A percentile compares a stretch with the other conserved stretches of the same genome.
phyloP scores from a whole-genome alignment of 2,797 vertebrate species.

The Acipenser transmontanus region DNA sequence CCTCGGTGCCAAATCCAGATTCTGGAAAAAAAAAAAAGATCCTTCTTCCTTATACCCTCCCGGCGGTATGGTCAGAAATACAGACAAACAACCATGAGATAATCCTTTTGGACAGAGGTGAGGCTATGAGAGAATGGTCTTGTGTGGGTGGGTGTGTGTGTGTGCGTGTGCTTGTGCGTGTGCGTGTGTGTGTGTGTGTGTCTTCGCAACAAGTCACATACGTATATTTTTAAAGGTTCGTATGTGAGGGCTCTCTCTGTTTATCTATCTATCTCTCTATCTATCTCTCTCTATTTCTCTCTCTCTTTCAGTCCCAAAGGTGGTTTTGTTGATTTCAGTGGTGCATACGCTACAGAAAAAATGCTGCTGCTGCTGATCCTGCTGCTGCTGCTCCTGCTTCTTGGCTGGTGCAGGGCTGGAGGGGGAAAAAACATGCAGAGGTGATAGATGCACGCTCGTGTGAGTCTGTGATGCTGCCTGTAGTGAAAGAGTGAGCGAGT shows the following conservation, averaged over 20 bases:
- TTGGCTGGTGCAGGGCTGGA: constrained; percentile 26
- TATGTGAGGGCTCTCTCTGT: constrained; percentile 27
- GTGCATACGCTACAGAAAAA: constrained; percentile 14
- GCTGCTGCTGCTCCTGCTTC: constrained; percentile 20
- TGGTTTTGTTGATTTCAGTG: constrained; percentile 12
- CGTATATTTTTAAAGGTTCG: constrained; percentile 23
- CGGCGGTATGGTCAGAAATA: constrained; percentile 21
- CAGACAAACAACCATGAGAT: constrained; percentile 49
- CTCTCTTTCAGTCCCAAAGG: constrained; percentile 11
- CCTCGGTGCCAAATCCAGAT: constrained; percentile 48
- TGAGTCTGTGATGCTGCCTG: constrained; percentile 35
- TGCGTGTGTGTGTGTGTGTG: constrained; percentile 33
- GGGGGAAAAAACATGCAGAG: constrained; percentile 27
- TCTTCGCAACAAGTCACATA: constrained; percentile 8
- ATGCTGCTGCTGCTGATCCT: no score
- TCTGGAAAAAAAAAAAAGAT: constrained; percentile 34
- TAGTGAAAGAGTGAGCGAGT: constrained; percentile 14
- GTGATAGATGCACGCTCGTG: constrained; percentile 43
- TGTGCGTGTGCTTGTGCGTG: constrained; percentile 36
- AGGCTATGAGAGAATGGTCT: constrained; percentile 65
- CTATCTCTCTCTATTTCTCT: no score
- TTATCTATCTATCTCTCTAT: neutral
- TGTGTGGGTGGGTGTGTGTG: constrained; percentile 41
- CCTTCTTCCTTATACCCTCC: constrained; percentile 32
- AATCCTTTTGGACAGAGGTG: constrained; percentile 52